A percentile compares a stretch with the other conserved stretches of the same genome.
Conservation (phyloP, 2,888 invertebrate species). For the Chrysolina oricalcia region DNA sequence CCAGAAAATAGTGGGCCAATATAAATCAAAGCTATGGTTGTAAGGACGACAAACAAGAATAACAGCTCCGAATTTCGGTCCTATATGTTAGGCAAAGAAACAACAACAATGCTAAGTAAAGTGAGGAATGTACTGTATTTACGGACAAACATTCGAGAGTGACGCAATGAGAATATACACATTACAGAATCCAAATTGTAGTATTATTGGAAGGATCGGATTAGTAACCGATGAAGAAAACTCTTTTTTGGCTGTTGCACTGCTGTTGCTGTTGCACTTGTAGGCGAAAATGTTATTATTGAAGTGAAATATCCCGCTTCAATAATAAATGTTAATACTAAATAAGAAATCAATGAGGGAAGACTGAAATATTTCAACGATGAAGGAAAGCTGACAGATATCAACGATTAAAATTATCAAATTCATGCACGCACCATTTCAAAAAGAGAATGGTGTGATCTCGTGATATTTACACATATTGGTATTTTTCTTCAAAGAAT, state of each 20-base stretch:
- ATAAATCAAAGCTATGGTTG: neutral
- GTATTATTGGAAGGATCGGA: neutral
- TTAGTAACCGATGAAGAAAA: neutral
- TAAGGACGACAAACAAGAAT: neutral
- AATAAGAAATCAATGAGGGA: neutral
- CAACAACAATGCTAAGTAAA: neutral
- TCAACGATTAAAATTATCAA: slow-evolving; percentile 1
- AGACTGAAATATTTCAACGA: slow-evolving; percentile 11
- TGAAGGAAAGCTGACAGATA: neutral
- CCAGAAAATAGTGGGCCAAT: neutral
- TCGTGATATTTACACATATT: neutral
- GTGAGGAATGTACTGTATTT: neutral
- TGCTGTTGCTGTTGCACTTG: too few species aligned
- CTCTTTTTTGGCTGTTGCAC: neutral
- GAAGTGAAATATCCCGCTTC: neutral
- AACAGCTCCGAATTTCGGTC: neutral
- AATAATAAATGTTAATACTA: neutral
- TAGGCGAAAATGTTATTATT: neutral
- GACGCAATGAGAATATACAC: neutral
- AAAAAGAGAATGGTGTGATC: slow-evolving; percentile 12
- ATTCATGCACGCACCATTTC: neutral
- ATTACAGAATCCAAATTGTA: neutral
- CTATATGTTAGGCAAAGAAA: neutral
- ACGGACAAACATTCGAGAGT: neutral
- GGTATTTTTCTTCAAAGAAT: neutral